phyloP scores from a whole-genome alignment of 2,888 invertebrate genomes.

The Cremastobaeus sp. region DNA sequence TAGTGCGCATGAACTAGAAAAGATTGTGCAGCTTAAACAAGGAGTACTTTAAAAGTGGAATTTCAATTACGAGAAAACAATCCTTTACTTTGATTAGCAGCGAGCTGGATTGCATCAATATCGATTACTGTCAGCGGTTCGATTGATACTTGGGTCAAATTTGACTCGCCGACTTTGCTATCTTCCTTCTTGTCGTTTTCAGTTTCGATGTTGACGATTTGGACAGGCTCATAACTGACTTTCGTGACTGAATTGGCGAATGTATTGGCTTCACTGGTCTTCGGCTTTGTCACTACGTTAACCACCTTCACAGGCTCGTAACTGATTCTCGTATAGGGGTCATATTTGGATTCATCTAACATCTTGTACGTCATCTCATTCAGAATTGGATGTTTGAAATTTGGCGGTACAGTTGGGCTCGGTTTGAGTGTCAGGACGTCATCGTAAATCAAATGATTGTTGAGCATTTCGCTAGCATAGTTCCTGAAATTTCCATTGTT shows the following conservation, averaged over 20 bases:
- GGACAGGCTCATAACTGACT: slow-evolving; percentile 1
- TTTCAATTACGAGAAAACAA: slow-evolving; percentile 4
- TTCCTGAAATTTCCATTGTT: no score
- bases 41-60: no score
- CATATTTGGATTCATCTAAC: not conserved
- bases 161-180: not conserved
- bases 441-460: no score
- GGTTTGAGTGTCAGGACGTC: no score
- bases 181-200: not conserved
- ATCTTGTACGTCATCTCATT: not conserved
- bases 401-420: no score
- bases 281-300: not conserved
- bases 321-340: slow-evolving; percentile 4
- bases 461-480: no score
- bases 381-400: no score
- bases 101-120: not conserved
- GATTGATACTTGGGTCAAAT: not conserved
- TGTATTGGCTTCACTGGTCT: no score
- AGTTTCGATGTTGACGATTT: not conserved
- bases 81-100: slow-evolving; percentile 23
- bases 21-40: no score
- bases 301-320: slow-evolving; percentile 1
- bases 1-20: no score
- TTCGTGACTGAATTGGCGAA: no score
- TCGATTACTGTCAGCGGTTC: slow-evolving; percentile 8